Evolutionary conservation across 2,113 vertebrate genomes (phyloP).

Genomic region (Lethenteron reissneri): DNA sequence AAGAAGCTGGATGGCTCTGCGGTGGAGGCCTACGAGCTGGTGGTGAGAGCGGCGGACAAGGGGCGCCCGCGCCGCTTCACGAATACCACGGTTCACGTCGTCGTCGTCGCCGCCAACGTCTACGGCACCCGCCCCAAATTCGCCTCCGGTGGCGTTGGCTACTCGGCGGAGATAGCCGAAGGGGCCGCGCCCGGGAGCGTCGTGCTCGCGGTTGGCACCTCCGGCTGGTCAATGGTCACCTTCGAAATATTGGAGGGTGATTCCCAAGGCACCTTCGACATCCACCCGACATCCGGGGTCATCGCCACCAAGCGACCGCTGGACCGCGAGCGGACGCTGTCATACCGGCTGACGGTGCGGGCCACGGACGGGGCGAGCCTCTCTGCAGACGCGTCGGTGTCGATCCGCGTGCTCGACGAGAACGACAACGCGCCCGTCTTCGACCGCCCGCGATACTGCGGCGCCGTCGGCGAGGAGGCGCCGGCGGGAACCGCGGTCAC

Average conservation of each 20-base stretch:
- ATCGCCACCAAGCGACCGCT: conserved; percentile 47
- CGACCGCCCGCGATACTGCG: conserved; percentile 43
- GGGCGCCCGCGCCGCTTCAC: conserved; percentile 38
- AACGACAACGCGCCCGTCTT: conserved; percentile 81
- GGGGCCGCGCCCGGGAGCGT: conserved; percentile 51
- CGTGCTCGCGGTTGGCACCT: conserved; percentile 54
- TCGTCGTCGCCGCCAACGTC: conserved; percentile 53
- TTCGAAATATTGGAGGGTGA: conserved; percentile 72
- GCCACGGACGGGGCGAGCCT: conserved; percentile 89
- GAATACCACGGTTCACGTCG: conserved; percentile 54
- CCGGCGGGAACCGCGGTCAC: conserved; percentile 60
- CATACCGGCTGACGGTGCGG: conserved; percentile 47
- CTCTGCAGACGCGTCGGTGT: conserved; percentile 53
- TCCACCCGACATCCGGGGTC: conserved; percentile 90
- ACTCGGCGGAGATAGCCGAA: conserved; percentile 65
- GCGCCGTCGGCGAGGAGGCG: conserved; percentile 68
- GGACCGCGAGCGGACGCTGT: conserved; percentile 47
- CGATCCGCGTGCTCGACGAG: conserved; percentile 63
- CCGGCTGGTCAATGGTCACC: conserved; percentile 64
- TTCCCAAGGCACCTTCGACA: conserved; percentile 33
- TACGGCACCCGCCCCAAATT: conserved; percentile 57
- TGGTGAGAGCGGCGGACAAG: conserved; percentile 31
- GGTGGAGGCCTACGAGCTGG: too few species aligned
- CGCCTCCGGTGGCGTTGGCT: conserved; percentile 56
- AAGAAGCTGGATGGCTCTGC: too few species aligned